Conservation (phyloP, 2,888 invertebrate species). For the Diachrysia chrysitis region DNA sequence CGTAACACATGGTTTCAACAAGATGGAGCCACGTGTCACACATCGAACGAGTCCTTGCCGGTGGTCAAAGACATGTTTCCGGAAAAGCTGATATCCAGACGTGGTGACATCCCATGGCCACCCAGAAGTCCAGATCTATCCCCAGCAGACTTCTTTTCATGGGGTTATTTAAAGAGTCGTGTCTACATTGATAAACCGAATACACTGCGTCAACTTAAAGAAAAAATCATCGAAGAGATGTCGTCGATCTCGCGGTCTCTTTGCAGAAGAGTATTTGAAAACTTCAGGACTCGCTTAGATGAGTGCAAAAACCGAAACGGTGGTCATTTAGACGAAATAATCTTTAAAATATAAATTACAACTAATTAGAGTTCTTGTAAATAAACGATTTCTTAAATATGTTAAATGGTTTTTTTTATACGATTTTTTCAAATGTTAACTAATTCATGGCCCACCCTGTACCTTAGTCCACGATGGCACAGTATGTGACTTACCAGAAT, state of each 20-base stretch:
- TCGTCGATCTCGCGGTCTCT: no score
- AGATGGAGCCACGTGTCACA: constrained; percentile 44
- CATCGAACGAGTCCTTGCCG: constrained; percentile 38
- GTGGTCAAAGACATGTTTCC: constrained; percentile 42
- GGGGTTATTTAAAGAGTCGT: background rate
- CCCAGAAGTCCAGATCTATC: background rate
- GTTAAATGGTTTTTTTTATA: constrained; percentile 18
- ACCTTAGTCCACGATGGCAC: no score
- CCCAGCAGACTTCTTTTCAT: background rate
- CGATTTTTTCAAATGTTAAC: constrained; percentile 12
- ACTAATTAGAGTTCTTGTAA: constrained; percentile 8
- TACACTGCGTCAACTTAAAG: background rate
- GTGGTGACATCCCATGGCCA: constrained; percentile 15
- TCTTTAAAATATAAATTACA: constrained; percentile 6
- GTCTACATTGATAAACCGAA: background rate
- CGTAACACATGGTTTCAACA: constrained; percentile 46
- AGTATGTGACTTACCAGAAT: no score
- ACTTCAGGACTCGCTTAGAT: no score
- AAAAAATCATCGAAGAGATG: no score
- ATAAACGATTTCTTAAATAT: constrained; percentile 18
- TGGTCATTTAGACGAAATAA: background rate
- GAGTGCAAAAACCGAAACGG: no score
- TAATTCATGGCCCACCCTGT: no score
- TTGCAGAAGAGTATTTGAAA: no score
- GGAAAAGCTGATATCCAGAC: constrained; percentile 40